Conservation (phyloP, 2,113 vertebrate genomes). For the Scolopax mira region DNA sequence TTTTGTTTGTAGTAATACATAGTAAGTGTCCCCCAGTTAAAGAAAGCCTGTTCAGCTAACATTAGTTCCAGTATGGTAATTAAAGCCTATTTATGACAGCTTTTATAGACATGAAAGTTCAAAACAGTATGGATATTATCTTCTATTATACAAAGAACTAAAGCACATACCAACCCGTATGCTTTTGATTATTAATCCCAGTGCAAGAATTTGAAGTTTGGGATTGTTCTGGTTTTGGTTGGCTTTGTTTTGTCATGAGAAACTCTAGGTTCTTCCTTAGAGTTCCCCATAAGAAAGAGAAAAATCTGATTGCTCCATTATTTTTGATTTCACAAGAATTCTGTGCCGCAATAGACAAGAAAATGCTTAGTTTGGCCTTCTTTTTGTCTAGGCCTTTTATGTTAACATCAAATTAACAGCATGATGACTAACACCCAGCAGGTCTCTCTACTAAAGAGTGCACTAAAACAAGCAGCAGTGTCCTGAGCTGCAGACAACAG, state of each 20-base stretch:
- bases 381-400: neutral
- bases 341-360: neutral
- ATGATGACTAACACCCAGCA: neutral
- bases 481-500: neutral
- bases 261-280: neutral
- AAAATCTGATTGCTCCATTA: neutral
- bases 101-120: neutral
- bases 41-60: neutral
- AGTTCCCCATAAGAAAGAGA: neutral
- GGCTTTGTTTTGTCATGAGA: neutral
- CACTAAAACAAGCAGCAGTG: accelerated
- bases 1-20: neutral
- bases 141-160: neutral
- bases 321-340: neutral
- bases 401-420: neutral
- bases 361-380: neutral
- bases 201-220: neutral
- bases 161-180: neutral
- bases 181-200: neutral
- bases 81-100: neutral
- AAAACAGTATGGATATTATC: neutral
- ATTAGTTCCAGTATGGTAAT: neutral
- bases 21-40: neutral
- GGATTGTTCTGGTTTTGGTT: neutral
- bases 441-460: neutral